Percentiles rank a stretch among this genome's conserved stretches.
phyloP scores from a whole-genome alignment of 2,113 vertebrate species.

The Poeciliopsis retropinna region DNA sequence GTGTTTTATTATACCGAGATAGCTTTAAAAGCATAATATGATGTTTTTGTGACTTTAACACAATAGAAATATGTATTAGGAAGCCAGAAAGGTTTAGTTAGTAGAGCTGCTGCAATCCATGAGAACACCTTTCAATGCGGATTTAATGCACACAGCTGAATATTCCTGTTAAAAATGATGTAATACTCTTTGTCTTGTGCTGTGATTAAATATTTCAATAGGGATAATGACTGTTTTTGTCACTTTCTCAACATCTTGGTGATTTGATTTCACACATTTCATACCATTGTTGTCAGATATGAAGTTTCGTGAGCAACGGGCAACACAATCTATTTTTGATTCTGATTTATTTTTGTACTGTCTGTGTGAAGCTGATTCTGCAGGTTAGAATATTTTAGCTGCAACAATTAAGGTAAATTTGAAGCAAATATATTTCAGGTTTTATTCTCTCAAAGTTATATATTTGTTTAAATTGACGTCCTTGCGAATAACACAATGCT shows the following conservation, averaged over 20 bases:
- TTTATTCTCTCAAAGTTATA: no score
- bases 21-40: conserved; percentile 29
- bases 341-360: background rate
- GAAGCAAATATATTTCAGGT: no score
- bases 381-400: background rate
- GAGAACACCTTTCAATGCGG: conserved; percentile 14
- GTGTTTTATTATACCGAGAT: conserved; percentile 17
- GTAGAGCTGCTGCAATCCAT: conserved; percentile 8
- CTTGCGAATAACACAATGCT: no score
- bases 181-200: conserved; percentile 40
- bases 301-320: background rate
- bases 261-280: background rate
- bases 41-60: conserved; percentile 48
- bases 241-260: background rate
- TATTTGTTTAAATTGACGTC: no score
- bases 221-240: conserved; percentile 6
- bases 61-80: conserved; percentile 28
- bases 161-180: conserved; percentile 35
- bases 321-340: background rate
- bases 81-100: conserved; percentile 19
- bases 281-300: background rate
- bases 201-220: conserved; percentile 62
- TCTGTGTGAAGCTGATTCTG: background rate
- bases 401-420: background rate
- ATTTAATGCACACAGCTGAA: conserved; percentile 16